Evolutionary conservation across 2,888 invertebrate species (phyloP).

Genomic region (Timema podura): DNA sequence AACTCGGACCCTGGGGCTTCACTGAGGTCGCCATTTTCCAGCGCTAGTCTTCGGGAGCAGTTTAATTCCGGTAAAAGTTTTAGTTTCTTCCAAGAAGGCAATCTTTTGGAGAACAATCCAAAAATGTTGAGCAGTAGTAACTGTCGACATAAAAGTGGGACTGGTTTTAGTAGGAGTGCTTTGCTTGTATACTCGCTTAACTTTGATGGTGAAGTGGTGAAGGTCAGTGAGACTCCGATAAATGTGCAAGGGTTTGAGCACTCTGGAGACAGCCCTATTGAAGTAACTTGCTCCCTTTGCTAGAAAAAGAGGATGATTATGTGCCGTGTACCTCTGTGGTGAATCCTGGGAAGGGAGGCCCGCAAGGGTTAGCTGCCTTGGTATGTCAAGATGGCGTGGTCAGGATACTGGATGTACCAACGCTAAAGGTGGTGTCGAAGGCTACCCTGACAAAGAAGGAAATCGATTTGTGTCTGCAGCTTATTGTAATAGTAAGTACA

Average conservation of each 20-base stretch:
- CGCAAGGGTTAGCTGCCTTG: constrained; percentile 59
- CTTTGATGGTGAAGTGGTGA: constrained; percentile 49
- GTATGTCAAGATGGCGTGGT: constrained; percentile 73
- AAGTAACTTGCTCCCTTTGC: constrained; percentile 64
- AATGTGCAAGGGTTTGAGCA: constrained; percentile 55
- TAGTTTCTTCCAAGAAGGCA: constrained; percentile 19
- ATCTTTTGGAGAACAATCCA: background rate
- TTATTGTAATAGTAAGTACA: constrained; percentile 72
- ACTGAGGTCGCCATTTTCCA: too few relatives aligned
- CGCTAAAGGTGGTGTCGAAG: constrained; percentile 63
- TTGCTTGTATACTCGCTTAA: constrained; percentile 56
- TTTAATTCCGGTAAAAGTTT: constrained; percentile 11
- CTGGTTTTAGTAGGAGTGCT: constrained; percentile 39
- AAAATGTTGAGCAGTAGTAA: constrained; percentile 10
- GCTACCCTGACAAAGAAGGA: constrained; percentile 56
- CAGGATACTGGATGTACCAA: constrained; percentile 66
- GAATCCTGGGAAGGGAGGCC: constrained; percentile 18
- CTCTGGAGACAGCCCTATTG: constrained; percentile 62
- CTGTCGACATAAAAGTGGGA: constrained; percentile 7
- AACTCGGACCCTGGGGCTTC: too few relatives aligned
- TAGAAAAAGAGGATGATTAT: constrained; percentile 45
- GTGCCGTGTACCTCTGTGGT: constrained; percentile 31
- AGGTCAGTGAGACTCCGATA: constrained; percentile 57
- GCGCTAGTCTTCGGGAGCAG: background rate
- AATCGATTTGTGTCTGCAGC: constrained; percentile 76